Evolutionary conservation across 2,113 vertebrate species (phyloP), one percentile per base, ranked within the genome.

Genomic region (Indri indri): DNA sequence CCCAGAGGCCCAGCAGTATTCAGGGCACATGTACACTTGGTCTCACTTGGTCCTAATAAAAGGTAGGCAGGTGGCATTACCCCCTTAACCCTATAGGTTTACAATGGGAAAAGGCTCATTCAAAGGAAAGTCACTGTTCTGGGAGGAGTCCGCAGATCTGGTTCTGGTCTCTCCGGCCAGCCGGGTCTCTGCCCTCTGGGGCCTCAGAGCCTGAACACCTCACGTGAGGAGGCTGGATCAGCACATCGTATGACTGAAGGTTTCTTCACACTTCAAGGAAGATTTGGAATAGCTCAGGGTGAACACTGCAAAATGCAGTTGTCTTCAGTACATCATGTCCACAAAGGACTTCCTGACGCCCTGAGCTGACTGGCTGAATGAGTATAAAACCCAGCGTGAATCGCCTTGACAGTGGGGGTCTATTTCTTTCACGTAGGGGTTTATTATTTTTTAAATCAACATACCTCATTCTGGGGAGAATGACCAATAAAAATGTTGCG

Each of bases 371-470:
- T 0, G 8, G 34, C 2, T 25, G 7, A 59, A 27, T 47, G 32
- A 79, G 11, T 70, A 16, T 54, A 71, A 71, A 70, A 79, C 66
- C 30, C 37, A 68, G 30, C 34, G 6, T 20, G 8, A 90, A 71
- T 9, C 7, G 37, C 42, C 37, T 54, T 50, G 32, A 68, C 25
- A 57, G 20, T 8, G 14, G 0, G 8, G 0, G 25, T 42, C 47
- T 74, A 22, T 27, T 70, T 79, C 10, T 79, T 71, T 90, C 57
- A 90, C 8, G 17, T 0, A 45, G n/a, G 12, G 27, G 10, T 59
- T 94, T 68, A 83, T 27, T 22, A 83, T 50, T 71, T 84, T 83
- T 61, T 30, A 8, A 88, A 70, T 95, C 45, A 88, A 87, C 17
- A 52, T 20, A 59, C 22, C 17, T 37, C 22, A 18, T 92, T 90